Conservation (phyloP, 92 coral and sea anemone genomes). For the Zoanthus sansibaricus region DNA sequence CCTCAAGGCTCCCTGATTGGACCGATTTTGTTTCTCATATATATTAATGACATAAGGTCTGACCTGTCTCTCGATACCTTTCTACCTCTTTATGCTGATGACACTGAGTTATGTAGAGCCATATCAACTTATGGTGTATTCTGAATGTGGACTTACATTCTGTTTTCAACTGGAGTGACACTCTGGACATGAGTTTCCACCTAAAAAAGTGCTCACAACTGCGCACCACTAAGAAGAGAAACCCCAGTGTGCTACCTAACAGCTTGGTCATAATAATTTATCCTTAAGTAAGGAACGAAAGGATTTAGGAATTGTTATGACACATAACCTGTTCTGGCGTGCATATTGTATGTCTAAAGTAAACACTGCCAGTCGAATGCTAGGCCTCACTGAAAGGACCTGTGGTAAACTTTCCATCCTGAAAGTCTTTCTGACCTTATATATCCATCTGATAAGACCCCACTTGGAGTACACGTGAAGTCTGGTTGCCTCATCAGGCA, state of each 20-base stretch:
- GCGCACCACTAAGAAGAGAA: slow-evolving; percentile 49
- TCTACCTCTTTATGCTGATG: slow-evolving; percentile 51
- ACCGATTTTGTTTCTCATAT: slow-evolving; percentile 44
- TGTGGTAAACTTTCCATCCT: background rate
- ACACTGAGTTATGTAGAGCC: slow-evolving; percentile 9
- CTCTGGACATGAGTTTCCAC: slow-evolving; percentile 58
- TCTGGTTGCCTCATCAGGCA: too few relatives aligned
- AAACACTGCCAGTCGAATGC: slow-evolving; percentile 46
- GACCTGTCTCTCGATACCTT: slow-evolving; percentile 43
- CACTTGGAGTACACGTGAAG: too few relatives aligned
- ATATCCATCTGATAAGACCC: too few relatives aligned
- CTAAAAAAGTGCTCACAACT: slow-evolving; percentile 55
- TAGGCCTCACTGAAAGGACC: slow-evolving; percentile 43
- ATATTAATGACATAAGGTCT: slow-evolving; percentile 42
- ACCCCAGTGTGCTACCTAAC: slow-evolving; percentile 33
- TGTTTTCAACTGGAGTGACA: slow-evolving; percentile 48
- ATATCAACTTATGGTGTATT: background rate
- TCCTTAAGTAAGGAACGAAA: slow-evolving; percentile 39
- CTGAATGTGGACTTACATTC: slow-evolving; percentile 34
- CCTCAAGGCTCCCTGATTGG: slow-evolving; percentile 61
- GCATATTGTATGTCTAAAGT: slow-evolving; percentile 45
- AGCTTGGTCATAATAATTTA: slow-evolving; percentile 34
- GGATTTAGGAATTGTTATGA: slow-evolving; percentile 51
- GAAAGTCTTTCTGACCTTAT: too few relatives aligned
- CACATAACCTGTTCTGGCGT: slow-evolving; percentile 52